Evolutionary conservation across 2,113 vertebrate species (phyloP).

Genomic region (Seriola dumerili): DNA sequence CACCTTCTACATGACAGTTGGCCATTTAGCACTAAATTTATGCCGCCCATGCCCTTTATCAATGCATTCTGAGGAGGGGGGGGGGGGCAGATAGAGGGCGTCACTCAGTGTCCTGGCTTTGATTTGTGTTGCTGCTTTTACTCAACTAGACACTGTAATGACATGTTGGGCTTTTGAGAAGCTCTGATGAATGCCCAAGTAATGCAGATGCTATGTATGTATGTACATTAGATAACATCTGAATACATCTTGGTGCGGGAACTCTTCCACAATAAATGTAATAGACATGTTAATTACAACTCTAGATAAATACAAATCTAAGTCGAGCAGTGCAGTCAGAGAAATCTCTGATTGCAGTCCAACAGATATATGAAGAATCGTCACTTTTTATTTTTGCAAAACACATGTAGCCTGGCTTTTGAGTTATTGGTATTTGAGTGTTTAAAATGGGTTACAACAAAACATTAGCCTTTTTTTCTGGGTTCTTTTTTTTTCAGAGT

Average conservation of each 20-base stretch:
- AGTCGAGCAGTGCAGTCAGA: background rate
- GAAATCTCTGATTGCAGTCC: background rate
- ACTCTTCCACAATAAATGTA: background rate
- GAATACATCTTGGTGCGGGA: constrained; percentile 1
- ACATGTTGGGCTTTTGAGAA: constrained; percentile 66
- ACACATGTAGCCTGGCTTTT: no score
- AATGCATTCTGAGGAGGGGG: constrained; percentile 76
- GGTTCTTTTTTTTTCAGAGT: no score
- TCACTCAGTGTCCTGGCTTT: constrained; percentile 85
- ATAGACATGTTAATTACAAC: background rate
- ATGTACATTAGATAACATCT: constrained; percentile 41
- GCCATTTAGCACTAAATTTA: constrained; percentile 82
- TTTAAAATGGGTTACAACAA: no score
- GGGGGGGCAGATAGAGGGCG: constrained; percentile 85
- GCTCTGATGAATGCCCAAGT: constrained; percentile 52
- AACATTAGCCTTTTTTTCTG: no score
- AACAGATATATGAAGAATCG: background rate
- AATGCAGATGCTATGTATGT: constrained; percentile 38
- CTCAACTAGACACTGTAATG: constrained; percentile 72
- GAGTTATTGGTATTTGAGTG: no score
- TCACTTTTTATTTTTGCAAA: no score
- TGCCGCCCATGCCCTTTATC: constrained; percentile 84
- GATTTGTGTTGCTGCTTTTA: constrained; percentile 79
- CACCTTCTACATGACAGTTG: constrained; percentile 80
- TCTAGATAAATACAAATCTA: constrained; percentile 14